phyloP scores from a whole-genome alignment of 2,113 vertebrate species.

The Podarcis cretensis region DNA sequence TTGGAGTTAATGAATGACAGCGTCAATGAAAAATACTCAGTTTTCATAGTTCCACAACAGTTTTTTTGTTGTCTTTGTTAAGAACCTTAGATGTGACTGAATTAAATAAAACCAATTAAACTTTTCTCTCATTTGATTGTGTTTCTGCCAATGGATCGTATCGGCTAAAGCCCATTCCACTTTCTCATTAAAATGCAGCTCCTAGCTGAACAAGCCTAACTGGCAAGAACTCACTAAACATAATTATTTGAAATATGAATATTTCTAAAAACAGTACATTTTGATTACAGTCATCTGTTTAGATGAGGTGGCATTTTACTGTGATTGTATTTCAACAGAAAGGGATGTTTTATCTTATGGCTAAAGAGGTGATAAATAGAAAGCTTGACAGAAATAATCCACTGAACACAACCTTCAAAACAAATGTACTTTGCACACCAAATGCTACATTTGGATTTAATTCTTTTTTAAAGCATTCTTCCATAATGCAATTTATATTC shows the following conservation, averaged over 20 bases:
- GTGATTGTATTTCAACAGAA: slow-evolving; percentile 56
- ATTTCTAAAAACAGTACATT: slow-evolving; percentile 69
- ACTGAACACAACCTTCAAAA: slow-evolving; percentile 43
- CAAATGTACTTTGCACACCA: slow-evolving; percentile 40
- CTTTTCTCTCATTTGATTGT: slow-evolving; percentile 61
- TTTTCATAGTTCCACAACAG: slow-evolving; percentile 8
- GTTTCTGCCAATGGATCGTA: slow-evolving; percentile 68
- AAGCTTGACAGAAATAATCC: slow-evolving; percentile 53
- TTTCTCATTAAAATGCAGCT: slow-evolving; percentile 73
- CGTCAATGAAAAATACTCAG: slow-evolving; percentile 18
- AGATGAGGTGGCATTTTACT: slow-evolving; percentile 53
- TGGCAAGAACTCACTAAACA: slow-evolving; percentile 69
- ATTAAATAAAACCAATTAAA: slow-evolving; percentile 60
- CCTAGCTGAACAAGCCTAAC: slow-evolving; percentile 71
- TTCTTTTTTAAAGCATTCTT: slow-evolving; percentile 43
- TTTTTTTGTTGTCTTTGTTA: slow-evolving; percentile 37
- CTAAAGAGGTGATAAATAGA: slow-evolving; percentile 53
- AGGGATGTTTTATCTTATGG: slow-evolving; percentile 36
- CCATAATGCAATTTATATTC: slow-evolving; percentile 43
- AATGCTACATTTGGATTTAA: slow-evolving; percentile 33
- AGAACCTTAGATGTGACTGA: slow-evolving; percentile 57
- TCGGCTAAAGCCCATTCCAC: slow-evolving; percentile 71
- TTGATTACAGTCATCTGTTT: slow-evolving; percentile 70
- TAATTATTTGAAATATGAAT: slow-evolving; percentile 75
- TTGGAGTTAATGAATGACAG: slow-evolving; percentile 37